Evolutionary conservation across 2,888 invertebrate genomes (phyloP).

Genomic region (Diaprepes abbreviatus): DNA sequence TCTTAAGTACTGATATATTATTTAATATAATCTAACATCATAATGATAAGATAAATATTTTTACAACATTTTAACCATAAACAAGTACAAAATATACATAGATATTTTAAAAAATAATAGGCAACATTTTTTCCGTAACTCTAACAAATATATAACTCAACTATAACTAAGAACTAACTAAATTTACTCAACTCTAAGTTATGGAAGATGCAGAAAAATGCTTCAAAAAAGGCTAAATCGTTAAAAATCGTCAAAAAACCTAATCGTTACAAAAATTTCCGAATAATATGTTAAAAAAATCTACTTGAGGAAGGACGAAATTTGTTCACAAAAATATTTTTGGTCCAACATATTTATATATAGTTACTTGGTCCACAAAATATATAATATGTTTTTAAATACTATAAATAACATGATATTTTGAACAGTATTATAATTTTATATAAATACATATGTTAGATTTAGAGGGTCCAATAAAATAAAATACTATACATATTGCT

Average conservation of each 20-base stretch:
- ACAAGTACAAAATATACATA: conserved; percentile 44
- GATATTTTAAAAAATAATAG: conserved; percentile 33
- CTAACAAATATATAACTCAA: not conserved
- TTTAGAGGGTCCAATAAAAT: not conserved
- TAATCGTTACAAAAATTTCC: conserved; percentile 8
- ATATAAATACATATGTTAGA: not conserved
- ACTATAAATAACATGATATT: conserved; percentile 1
- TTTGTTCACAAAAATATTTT: conserved; percentile 42
- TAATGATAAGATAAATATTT: conserved; percentile 11
- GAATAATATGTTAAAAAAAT: conserved; percentile 9
- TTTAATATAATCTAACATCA: conserved; percentile 6
- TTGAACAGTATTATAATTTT: not conserved
- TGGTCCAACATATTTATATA: conserved; percentile 44
- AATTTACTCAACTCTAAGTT: not conserved
- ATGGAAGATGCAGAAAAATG: conserved; percentile 1
- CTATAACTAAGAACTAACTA: conserved; percentile 18
- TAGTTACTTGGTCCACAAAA: conserved; percentile 41
- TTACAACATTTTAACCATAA: conserved; percentile 25
- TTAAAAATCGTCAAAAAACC: conserved; percentile 11
- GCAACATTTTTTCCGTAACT: conserved; percentile 1
- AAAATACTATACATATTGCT: too few relatives aligned
- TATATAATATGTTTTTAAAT: conserved; percentile 20
- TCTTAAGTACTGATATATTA: conserved; percentile 1
- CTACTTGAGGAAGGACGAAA: conserved; percentile 37
- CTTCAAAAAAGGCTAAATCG: not conserved